Conservation (phyloP, 2,113 vertebrate species). For the Herpailurus yagouaroundi region DNA sequence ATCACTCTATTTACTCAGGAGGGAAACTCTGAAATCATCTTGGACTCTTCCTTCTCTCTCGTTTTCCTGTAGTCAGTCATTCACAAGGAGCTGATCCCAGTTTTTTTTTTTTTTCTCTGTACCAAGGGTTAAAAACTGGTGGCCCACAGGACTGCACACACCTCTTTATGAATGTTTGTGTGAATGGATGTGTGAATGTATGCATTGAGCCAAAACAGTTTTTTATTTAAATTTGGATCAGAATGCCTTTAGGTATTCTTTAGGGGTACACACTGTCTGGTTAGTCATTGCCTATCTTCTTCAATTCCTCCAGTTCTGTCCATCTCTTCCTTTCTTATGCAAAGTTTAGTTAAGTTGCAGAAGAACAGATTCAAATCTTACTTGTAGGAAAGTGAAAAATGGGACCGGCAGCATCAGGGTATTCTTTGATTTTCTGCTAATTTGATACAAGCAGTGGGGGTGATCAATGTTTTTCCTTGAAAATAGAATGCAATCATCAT, state of each 20-base stretch:
- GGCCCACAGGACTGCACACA: neutral
- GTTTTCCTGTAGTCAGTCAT: neutral
- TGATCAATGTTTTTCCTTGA: constrained; percentile 15
- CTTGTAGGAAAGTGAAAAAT: constrained; percentile 30
- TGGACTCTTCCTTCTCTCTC: neutral
- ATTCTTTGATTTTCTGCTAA: constrained; percentile 23
- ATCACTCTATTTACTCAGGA: neutral
- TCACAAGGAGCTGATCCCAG: neutral
- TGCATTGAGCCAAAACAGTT: neutral
- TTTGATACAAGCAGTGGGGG: neutral
- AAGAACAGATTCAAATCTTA: neutral
- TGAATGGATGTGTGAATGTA: neutral
- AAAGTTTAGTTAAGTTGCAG: neutral
- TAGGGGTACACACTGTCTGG: neutral
- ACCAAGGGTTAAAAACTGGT: neutral
- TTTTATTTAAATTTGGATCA: neutral
- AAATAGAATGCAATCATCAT: neutral
- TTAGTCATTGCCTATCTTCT: neutral
- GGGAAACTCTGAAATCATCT: neutral
- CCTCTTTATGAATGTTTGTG: neutral
- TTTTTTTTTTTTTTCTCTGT: neutral
- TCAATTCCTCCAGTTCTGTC: neutral
- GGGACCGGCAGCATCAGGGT: neutral
- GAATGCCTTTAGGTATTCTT: neutral
- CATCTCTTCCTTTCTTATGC: neutral